These are phyloP conservation scores for Drosophila nasuta DNA, from an alignment of 1,140 invertebrate species.

Conservation along the genomic window DNA sequence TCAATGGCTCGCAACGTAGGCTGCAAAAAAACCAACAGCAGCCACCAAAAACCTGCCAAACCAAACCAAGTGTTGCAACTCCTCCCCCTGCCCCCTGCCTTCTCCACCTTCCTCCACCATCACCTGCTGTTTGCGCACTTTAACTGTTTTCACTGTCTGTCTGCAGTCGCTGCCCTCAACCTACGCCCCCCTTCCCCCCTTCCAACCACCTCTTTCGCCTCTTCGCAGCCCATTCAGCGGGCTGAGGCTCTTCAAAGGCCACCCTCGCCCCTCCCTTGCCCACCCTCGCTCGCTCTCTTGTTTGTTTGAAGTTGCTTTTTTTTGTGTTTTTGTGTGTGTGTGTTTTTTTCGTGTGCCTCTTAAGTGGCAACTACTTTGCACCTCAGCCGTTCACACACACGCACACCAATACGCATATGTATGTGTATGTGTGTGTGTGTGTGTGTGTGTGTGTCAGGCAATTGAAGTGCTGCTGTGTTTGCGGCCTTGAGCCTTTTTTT, in stretches of 20 bases:
- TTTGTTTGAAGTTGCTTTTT: conserved; percentile 14
- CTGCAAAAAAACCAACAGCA: conserved; percentile 4
- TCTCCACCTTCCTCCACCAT: background rate
- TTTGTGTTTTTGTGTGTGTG: conserved; percentile 4
- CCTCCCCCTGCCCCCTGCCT: background rate
- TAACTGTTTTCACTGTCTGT: conserved; percentile 43
- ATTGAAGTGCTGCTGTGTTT: conserved; percentile 47
- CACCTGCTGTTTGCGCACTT: conserved; percentile 26
- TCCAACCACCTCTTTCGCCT: background rate
- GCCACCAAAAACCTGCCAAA: conserved; percentile 7
- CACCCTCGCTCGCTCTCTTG: conserved; percentile 23
- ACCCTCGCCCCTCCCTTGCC: background rate
- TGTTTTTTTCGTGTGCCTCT: conserved; percentile 14
- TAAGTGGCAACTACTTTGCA: conserved; percentile 60
- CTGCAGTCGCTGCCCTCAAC: conserved; percentile 1
- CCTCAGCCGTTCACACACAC: conserved; percentile 42
- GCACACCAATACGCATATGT: background rate
- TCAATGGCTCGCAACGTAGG: conserved; percentile 17
- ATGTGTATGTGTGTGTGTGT: background rate
- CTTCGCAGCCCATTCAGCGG: conserved; percentile 26
- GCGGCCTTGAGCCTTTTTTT: conserved; percentile 54
- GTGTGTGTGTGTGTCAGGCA: conserved; percentile 15
- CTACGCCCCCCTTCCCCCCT: no score
- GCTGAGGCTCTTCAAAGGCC: conserved; percentile 38
- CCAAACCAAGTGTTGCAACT: conserved; percentile 9